Evolutionary conservation across 1,140 invertebrate genomes (phyloP).

Genomic region (Manduca sexta): DNA sequence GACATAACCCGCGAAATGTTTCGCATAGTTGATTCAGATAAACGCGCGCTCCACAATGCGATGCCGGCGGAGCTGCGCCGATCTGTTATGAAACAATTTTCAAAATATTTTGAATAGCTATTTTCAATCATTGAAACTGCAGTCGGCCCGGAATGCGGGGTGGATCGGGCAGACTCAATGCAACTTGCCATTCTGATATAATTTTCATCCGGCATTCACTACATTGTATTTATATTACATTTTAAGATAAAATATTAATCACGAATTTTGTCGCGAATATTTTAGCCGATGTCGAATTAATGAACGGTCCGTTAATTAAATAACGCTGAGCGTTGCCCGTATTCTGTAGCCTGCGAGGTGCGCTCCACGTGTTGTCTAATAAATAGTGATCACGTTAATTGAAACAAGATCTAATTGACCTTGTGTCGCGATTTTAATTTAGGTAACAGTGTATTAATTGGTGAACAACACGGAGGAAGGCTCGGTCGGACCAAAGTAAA

Average conservation of each 20-base stretch:
- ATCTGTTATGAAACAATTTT: slow-evolving; percentile 69
- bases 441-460: slow-evolving; percentile 53
- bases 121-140: slow-evolving; percentile 71
- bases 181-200: slow-evolving; percentile 25
- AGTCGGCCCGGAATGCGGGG: slow-evolving; percentile 52
- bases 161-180: slow-evolving; percentile 34
- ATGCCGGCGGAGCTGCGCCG: slow-evolving; percentile 31
- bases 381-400: too few relatives aligned
- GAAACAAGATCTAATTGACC: not conserved
- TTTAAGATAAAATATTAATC: too few relatives aligned
- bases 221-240: too few relatives aligned
- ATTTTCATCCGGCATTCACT: slow-evolving; percentile 11
- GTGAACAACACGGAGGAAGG: slow-evolving; percentile 36
- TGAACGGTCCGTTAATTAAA: too few relatives aligned
- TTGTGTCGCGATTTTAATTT: slow-evolving; percentile 22
- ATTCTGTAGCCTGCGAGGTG: too few relatives aligned
- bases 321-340: too few relatives aligned
- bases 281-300: too few relatives aligned
- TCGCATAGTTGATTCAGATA: slow-evolving; percentile 41
- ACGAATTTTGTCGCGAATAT: too few relatives aligned
- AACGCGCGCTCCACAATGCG: slow-evolving; percentile 42
- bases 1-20: slow-evolving; percentile 51
- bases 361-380: too few relatives aligned
- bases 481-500: slow-evolving; percentile 62
- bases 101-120: slow-evolving; percentile 72